Base-by-base conservation (phyloP, 2,888 invertebrate species). In the Hypomecis atomaria region DNA sequence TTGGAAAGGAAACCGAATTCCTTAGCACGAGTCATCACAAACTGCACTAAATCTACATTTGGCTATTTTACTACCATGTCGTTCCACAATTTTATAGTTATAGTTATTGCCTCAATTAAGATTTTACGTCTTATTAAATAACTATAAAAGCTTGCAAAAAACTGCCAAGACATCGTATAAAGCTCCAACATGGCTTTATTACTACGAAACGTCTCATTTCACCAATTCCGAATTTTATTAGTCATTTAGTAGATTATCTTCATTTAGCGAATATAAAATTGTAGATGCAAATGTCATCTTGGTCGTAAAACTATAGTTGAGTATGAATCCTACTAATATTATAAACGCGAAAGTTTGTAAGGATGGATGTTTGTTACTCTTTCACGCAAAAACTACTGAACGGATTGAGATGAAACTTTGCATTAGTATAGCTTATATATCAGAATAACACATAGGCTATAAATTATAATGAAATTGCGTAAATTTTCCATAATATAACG, bases 231-330 rank as follows among this genome's bases (percentile, higher is more conserved):
- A 42, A 43, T 65, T 65, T 61, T 64, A 59, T 59, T 23, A 45
- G 5, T 45, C 55, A 47, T 59, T 64, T 49, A 55, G 44, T 64
- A 42, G 59, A 54, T 53, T 57, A 57, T 33, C 36, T 53, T 60
- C 53, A 44, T 61, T 59, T 64, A 48, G 59, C 34, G 45, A 54
- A 45, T 44, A 57, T 53, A 57, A 62, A 59, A 47, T 43, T 54
- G 57, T 55, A 65, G 62, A 55, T 40, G 49, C 58, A 74, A 74
- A 71, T 71, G 59, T 62, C 74, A 68, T 45, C 43, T 57, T 37
- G 34, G 7, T 62, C 62, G 60, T 73, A 73, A 73, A 64, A 55
- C 40, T 47, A 65, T 53, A 59, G 60, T 60, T 55, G 23, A 23
- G 23, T 23, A 23, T 23, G 23, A 23, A 23, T n/a, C n/a, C n/a